Conservation (phyloP, 2,113 vertebrate species). For the Marmota monax region DNA sequence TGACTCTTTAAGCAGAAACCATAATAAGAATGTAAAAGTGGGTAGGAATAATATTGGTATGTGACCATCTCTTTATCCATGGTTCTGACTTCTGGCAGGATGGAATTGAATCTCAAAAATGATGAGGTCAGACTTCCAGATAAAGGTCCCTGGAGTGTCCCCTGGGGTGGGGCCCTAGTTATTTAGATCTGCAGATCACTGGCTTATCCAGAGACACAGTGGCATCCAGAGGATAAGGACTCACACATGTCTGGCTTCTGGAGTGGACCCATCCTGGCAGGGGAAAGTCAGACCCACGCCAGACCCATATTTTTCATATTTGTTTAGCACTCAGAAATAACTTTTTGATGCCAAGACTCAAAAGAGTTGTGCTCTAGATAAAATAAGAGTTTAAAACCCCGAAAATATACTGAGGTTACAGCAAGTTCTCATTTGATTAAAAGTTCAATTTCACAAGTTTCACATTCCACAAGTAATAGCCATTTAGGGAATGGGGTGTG, state of each 20-base stretch:
- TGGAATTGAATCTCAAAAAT: constrained; percentile 42
- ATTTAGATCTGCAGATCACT: background rate
- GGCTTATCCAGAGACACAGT: background rate
- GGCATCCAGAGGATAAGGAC: constrained; percentile 12
- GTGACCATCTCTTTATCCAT: constrained; percentile 7
- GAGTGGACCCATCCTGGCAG: background rate
- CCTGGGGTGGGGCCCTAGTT: background rate
- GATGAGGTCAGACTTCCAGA: background rate
- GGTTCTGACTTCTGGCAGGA: background rate
- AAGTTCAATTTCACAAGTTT: constrained; percentile 66
- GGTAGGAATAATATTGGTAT: background rate
- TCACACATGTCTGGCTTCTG: background rate
- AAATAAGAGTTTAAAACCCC: constrained; percentile 64
- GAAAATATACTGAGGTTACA: constrained; percentile 61
- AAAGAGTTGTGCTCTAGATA: constrained; percentile 66
- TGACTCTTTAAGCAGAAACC: constrained; percentile 18
- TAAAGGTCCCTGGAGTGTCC: background rate
- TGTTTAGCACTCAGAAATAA: constrained; percentile 71
- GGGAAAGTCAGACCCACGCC: background rate
- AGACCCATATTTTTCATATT: constrained; percentile 62
- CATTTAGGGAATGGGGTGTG: constrained; percentile 7
- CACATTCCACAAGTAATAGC: constrained; percentile 54
- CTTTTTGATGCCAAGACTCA: constrained; percentile 35
- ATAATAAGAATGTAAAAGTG: background rate
- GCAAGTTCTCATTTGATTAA: constrained; percentile 62